phyloP scores from a whole-genome alignment of 2,888 invertebrate species.

The Pinctada fucata region DNA sequence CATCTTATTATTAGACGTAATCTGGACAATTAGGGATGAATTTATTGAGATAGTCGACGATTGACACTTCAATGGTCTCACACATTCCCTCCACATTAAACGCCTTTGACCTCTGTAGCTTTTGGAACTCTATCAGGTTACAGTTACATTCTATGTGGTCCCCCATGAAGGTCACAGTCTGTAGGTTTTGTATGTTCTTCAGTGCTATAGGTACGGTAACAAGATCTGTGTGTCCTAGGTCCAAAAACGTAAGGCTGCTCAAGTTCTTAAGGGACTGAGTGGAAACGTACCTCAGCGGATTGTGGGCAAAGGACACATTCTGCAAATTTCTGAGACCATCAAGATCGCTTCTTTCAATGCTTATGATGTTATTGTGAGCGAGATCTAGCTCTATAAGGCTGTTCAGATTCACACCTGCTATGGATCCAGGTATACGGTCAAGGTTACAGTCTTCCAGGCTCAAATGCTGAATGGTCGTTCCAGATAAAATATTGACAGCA shows the following conservation, averaged over 20 bases:
- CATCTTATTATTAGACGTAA: constrained; percentile 8
- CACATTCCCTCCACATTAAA: constrained; percentile 42
- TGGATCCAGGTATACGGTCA: constrained; percentile 30
- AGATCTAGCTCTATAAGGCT: constrained; percentile 43
- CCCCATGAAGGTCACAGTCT: constrained; percentile 18
- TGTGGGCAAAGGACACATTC: constrained; percentile 39
- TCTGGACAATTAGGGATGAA: constrained; percentile 45
- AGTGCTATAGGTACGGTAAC: constrained; percentile 44
- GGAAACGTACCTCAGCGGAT: constrained; percentile 49
- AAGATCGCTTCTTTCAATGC: constrained; percentile 49
- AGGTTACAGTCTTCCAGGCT: constrained; percentile 31
- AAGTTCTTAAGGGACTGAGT: constrained; percentile 39
- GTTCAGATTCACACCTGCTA: constrained; percentile 36
- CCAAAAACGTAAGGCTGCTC: constrained; percentile 26
- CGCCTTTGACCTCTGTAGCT: constrained; percentile 18
- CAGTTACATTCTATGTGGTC: constrained; percentile 51
- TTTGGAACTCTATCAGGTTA: constrained; percentile 45
- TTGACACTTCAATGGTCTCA: constrained; percentile 42
- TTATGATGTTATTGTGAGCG: constrained; percentile 46
- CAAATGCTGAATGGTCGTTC: constrained; percentile 13
- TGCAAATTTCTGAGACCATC: constrained; percentile 34
- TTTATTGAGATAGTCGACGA: constrained; percentile 41
- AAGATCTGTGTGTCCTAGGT: constrained; percentile 41
- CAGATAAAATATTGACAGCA: constrained; percentile 7
- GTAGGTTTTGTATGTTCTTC: constrained; percentile 31